Percentiles rank a stretch among this genome's conserved stretches.
Conservation (phyloP, 2,888 invertebrate species). For the Caenorhabditis panamensis region DNA sequence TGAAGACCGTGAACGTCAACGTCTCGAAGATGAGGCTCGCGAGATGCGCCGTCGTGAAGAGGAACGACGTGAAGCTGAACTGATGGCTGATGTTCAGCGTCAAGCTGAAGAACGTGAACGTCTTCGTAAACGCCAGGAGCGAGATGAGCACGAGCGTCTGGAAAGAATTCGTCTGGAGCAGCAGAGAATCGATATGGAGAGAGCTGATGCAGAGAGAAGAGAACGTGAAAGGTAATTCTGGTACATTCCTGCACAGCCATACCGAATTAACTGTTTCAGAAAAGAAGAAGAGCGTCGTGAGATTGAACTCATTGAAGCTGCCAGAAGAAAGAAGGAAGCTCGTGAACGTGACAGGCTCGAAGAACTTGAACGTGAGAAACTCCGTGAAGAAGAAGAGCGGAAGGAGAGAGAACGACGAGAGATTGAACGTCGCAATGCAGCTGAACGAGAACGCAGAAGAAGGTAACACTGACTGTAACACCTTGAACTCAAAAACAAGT, state of each 20-base stretch:
- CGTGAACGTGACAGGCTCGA: constrained; percentile 67
- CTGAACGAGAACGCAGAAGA: constrained; percentile 75
- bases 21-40: constrained; percentile 75
- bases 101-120: constrained; percentile 76
- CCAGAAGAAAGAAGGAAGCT: constrained; percentile 70
- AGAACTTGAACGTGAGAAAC: constrained; percentile 74
- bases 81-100: constrained; percentile 71
- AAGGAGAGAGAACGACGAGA: constrained; percentile 75
- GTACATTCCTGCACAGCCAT: too few relatives aligned
- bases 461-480: constrained; percentile 16
- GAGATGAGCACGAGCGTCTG: constrained; percentile 76
- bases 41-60: constrained; percentile 72
- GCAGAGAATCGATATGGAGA: constrained; percentile 77
- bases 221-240: constrained; percentile 64
- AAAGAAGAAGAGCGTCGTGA: constrained; percentile 73
- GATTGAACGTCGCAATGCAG: constrained; percentile 71
- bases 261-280: constrained; percentile 36
- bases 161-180: constrained; percentile 78
- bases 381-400: constrained; percentile 76
- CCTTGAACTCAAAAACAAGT: neutral
- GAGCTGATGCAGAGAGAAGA: constrained; percentile 68
- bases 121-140: constrained; percentile 68
- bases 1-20: constrained; percentile 74
- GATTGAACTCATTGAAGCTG: constrained; percentile 77
- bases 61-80: constrained; percentile 74